These are phyloP conservation scores for Recurvirostra avosetta DNA, from an alignment of 2,113 vertebrate species.

Conservation along the genomic window DNA sequence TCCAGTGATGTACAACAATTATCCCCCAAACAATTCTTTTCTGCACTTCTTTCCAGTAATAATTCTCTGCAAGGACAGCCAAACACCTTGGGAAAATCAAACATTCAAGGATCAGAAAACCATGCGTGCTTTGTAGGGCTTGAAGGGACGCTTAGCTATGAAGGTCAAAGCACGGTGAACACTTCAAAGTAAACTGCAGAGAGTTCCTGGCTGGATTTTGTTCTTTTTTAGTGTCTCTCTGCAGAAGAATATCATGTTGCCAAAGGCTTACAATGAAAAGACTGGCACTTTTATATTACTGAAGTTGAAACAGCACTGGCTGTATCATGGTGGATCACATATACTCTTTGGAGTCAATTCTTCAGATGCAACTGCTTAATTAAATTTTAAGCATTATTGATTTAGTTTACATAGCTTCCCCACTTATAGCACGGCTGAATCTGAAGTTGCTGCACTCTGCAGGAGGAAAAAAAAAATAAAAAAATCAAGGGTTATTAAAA, in stretches of 20 bases:
- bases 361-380: conserved; percentile 38
- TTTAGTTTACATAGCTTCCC: conserved; percentile 6
- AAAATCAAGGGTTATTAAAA: background rate
- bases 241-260: conserved; percentile 5
- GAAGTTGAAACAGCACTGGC: background rate
- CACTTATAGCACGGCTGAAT: background rate
- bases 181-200: background rate
- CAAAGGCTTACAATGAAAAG: conserved; percentile 1
- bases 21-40: background rate
- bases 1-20: background rate
- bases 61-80: background rate
- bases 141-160: background rate
- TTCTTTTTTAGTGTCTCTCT: background rate
- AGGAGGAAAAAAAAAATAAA: background rate
- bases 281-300: background rate
- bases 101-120: background rate
- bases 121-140: background rate
- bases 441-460: background rate
- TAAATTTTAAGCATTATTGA: conserved; percentile 62
- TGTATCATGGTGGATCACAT: conserved; percentile 19
- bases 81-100: conserved; percentile 22
- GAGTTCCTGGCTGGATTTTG: background rate
- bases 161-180: conserved; percentile 30
- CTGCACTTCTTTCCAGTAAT: background rate
- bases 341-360: conserved; percentile 1